Percentiles rank a stretch among this genome's conserved stretches.
phyloP scores from a whole-genome alignment of 2,797 vertebrate species.

The Phrynocephalus forsythii region DNA sequence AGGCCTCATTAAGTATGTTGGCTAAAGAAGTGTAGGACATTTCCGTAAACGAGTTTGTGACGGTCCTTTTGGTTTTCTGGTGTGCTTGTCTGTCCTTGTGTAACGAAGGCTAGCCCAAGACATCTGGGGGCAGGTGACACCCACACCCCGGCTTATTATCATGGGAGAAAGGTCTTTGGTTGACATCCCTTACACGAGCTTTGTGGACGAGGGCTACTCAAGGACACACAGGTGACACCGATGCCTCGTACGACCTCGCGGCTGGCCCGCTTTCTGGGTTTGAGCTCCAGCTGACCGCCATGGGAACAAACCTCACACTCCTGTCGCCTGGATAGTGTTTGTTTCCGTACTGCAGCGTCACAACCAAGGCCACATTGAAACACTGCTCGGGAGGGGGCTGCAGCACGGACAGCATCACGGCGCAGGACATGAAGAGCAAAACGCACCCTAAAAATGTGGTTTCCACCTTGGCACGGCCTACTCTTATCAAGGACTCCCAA shows the following conservation, averaged over 20 bases:
- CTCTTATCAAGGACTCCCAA: slow-evolving; percentile 48
- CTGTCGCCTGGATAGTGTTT: background rate
- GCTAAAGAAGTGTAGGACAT: background rate
- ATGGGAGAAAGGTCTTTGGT: background rate
- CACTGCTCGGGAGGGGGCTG: background rate
- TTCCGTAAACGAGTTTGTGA: background rate
- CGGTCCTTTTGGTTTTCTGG: background rate
- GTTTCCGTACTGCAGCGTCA: background rate
- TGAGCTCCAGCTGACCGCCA: background rate
- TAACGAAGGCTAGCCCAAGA: background rate
- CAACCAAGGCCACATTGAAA: slow-evolving; percentile 25
- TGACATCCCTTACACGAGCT: background rate
- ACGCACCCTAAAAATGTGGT: background rate
- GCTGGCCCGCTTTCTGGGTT: background rate
- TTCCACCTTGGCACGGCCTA: background rate
- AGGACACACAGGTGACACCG: too few relatives aligned
- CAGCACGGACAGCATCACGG: slow-evolving; percentile 42
- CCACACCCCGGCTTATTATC: background rate
- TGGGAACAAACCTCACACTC: background rate
- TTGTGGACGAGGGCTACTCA: too few relatives aligned
- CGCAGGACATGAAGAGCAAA: background rate
- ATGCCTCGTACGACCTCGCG: too few relatives aligned
- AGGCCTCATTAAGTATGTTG: background rate
- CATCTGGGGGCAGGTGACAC: background rate
- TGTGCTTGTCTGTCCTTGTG: background rate